These are phyloP conservation scores for Mormyrus hasselquistii DNA, from an alignment of 2,797 vertebrate species.

Conservation along the genomic window DNA sequence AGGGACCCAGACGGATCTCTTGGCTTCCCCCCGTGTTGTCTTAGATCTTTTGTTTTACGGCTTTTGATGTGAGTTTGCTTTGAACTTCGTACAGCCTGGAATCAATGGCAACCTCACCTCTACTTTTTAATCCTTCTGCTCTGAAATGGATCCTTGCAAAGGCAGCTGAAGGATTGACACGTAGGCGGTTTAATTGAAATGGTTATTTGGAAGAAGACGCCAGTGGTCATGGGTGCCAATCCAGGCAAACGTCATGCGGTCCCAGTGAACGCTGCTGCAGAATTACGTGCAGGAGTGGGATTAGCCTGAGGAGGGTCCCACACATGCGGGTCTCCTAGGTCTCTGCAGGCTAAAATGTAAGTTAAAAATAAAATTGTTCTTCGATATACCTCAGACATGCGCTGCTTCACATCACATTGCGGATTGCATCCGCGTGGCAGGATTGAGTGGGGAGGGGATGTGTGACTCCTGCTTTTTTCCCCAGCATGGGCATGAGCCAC, in stretches of 20 bases:
- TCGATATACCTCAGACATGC: background rate
- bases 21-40: background rate
- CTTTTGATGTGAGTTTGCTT: background rate
- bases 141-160: background rate
- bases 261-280: background rate
- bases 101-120: background rate
- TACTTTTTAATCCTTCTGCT: background rate
- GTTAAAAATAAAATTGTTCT: background rate
- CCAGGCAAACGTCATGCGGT: background rate
- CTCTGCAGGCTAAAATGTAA: background rate
- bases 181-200: background rate
- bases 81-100: background rate
- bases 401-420: background rate
- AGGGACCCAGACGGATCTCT: background rate
- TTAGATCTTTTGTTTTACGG: background rate
- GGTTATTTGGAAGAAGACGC: background rate
- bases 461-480: constrained; percentile 11
- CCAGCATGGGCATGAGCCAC: constrained; percentile 93
- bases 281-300: background rate
- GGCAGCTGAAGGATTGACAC: background rate
- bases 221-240: background rate
- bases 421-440: background rate
- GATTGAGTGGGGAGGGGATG: background rate
- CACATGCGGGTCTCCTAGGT: background rate
- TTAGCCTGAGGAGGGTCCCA: background rate